Conservation (phyloP, 2,797 vertebrate species). For the Coregonus suidteri region DNA sequence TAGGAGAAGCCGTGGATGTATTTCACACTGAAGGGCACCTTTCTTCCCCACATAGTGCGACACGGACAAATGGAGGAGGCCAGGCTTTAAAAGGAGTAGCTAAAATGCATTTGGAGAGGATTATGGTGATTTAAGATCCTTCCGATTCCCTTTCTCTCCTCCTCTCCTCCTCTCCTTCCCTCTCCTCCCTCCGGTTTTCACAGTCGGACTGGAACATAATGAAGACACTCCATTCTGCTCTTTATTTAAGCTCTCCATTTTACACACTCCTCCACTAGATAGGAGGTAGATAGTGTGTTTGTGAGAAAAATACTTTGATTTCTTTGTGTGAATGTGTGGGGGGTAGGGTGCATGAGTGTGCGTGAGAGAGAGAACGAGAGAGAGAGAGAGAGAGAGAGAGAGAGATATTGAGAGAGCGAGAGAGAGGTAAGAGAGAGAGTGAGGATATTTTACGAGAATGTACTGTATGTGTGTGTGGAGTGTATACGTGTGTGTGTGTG, state of each 20-base stretch:
- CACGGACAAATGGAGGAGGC: neutral
- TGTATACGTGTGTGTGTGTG: neutral
- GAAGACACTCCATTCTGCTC: constrained; percentile 62
- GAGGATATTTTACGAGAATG: constrained; percentile 19
- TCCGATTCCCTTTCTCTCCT: constrained; percentile 40
- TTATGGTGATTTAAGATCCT: constrained; percentile 66
- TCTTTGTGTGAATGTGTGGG: neutral
- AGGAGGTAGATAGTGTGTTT: constrained; percentile 8
- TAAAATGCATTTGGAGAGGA: constrained; percentile 47
- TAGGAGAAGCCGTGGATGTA: constrained; percentile 10
- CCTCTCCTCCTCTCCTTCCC: constrained; percentile 49
- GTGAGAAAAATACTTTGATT: neutral
- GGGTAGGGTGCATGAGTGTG: neutral
- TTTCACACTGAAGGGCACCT: constrained; percentile 48
- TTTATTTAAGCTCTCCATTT: constrained; percentile 52
- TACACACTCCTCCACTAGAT: constrained; percentile 19
- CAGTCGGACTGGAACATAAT: constrained; percentile 54
- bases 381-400: too few species aligned
- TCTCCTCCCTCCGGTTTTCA: constrained; percentile 53
- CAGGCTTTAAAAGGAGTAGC: neutral
- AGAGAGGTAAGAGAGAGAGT: neutral
- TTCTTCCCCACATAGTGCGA: constrained; percentile 50
- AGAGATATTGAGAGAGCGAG: neutral
- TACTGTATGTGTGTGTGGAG: constrained; percentile 28
- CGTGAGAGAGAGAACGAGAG: neutral